phyloP scores from a whole-genome alignment of 2,113 vertebrate genomes.

The Zosterops hypoxanthus region DNA sequence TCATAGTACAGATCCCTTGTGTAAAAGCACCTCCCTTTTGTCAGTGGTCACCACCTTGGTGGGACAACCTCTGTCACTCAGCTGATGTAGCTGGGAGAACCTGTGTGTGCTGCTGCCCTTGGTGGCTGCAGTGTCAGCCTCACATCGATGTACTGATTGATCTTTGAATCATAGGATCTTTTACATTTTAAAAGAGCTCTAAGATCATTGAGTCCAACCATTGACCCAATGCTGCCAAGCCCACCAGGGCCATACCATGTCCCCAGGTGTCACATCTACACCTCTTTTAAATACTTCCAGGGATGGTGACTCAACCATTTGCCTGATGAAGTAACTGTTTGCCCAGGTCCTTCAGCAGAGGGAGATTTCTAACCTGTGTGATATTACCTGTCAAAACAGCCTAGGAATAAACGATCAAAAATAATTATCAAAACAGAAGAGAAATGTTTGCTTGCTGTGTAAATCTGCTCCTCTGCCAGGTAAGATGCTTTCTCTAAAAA shows the following conservation, averaged over 20 bases:
- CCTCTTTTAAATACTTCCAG: not conserved
- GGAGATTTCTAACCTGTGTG: not conserved
- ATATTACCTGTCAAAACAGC: not conserved
- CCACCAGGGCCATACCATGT: not conserved
- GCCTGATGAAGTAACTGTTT: not conserved
- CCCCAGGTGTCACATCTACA: not conserved
- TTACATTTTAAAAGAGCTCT: not conserved
- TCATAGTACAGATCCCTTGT: not conserved
- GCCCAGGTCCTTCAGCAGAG: accelerated
- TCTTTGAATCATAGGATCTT: not conserved
- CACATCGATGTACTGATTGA: accelerated
- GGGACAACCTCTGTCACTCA: not conserved
- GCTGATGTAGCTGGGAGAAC: not conserved
- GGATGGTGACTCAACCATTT: not conserved
- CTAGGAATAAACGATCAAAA: not conserved
- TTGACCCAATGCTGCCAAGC: not conserved
- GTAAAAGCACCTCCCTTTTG: not conserved
- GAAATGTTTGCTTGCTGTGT: not conserved
- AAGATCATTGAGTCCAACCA: not conserved
- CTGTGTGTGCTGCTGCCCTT: not conserved
- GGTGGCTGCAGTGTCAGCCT: not conserved
- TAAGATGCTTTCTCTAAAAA: not conserved
- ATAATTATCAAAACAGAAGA: not conserved
- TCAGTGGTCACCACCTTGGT: not conserved
- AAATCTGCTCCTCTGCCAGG: not conserved